phyloP scores from a whole-genome alignment of 2,888 invertebrate genomes.

The Neoitamus cyanurus region DNA sequence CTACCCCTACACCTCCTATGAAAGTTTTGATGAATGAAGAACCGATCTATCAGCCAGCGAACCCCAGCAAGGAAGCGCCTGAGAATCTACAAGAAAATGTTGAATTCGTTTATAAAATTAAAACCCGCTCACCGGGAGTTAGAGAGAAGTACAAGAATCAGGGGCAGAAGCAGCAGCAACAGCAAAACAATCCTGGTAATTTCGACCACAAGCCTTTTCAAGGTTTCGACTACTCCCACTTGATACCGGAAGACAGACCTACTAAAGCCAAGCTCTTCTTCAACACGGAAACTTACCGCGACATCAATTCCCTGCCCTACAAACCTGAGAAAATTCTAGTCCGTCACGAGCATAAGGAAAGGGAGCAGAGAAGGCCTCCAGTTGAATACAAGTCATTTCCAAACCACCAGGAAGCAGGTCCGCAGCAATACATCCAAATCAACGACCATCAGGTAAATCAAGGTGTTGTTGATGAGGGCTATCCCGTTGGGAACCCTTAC shows the following conservation, averaged over 20 bases:
- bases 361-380: conserved; percentile 10
- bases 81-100: conserved; percentile 62
- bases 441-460: not conserved
- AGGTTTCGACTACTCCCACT: conserved; percentile 63
- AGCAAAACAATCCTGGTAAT: conserved; percentile 54
- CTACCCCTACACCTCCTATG: conserved; percentile 61
- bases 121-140: conserved; percentile 62
- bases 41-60: conserved; percentile 54
- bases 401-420: not conserved
- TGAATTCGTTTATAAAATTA: conserved; percentile 65
- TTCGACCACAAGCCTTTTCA: conserved; percentile 65
- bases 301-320: conserved; percentile 64
- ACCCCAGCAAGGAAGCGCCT: conserved; percentile 54
- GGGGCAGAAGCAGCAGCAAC: not conserved
- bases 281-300: conserved; percentile 65
- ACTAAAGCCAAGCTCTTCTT: conserved; percentile 63
- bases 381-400: not conserved
- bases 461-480: conserved; percentile 56
- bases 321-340: conserved; percentile 58
- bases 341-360: not conserved
- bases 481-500: conserved; percentile 62
- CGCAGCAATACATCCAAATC: not conserved
- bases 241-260: conserved; percentile 53
- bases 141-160: not conserved
- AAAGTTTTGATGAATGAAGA: conserved; percentile 60